Percentiles rank a stretch among this genome's conserved stretches.
phyloP scores from a whole-genome alignment of 2,888 invertebrate genomes.

The Podabrus alpinus region DNA sequence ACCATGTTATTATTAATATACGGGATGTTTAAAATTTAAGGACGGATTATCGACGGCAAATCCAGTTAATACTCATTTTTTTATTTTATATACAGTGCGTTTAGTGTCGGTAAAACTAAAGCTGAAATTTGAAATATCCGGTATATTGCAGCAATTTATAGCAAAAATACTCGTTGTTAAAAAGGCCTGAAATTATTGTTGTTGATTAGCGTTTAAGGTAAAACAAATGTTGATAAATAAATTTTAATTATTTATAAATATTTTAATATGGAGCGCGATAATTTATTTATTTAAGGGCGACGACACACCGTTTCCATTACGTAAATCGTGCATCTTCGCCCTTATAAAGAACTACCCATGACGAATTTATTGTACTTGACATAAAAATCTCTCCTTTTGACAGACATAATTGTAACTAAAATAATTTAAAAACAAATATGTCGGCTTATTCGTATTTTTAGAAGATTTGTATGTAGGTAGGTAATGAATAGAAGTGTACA shows the following conservation, averaged over 20 bases:
- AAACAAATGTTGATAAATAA: background rate
- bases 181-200: background rate
- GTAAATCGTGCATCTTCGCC: background rate
- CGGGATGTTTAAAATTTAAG: background rate
- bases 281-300: background rate
- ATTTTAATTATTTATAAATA: background rate
- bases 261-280: background rate
- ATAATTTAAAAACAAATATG: background rate
- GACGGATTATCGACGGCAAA: background rate
- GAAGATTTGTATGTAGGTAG: constrained; percentile 2
- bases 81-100: background rate
- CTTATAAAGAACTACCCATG: background rate
- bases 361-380: background rate
- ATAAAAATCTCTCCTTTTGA: background rate
- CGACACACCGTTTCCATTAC: background rate
- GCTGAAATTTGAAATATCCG: background rate
- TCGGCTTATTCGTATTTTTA: background rate
- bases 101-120: background rate
- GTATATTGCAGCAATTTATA: background rate
- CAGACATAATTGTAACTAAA: background rate
- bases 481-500: constrained; percentile 19
- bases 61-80: background rate
- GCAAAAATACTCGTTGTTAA: background rate
- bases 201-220: background rate
- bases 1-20: background rate